These are phyloP conservation scores for Sphaerophoria taeniata DNA, from an alignment of 2,888 invertebrate genomes.

Conservation along the genomic window DNA sequence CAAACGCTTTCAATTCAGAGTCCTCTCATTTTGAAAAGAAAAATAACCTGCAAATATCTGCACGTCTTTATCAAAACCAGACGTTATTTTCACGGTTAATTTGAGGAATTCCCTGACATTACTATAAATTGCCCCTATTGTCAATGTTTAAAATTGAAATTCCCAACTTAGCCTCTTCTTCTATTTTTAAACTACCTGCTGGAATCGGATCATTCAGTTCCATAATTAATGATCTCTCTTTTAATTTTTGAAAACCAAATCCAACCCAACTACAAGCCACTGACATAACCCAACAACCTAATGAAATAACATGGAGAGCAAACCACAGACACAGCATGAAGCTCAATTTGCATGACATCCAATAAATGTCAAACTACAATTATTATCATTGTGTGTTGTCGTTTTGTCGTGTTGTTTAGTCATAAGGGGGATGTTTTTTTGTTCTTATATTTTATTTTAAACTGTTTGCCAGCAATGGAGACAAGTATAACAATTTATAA, in stretches of 20 bases:
- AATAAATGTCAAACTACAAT: slow-evolving; percentile 65
- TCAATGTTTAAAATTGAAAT: background rate
- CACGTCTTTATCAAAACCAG: slow-evolving; percentile 21
- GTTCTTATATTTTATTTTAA: background rate
- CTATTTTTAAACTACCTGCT: slow-evolving; percentile 67
- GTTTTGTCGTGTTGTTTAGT: no score
- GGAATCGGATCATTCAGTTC: slow-evolving; percentile 52
- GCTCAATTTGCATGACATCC: slow-evolving; percentile 69
- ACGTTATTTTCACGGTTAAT: slow-evolving; percentile 61
- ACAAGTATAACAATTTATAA: slow-evolving; percentile 64
- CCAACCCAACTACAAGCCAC: slow-evolving; percentile 26
- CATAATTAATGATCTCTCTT: slow-evolving; percentile 70
- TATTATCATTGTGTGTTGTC: slow-evolving; percentile 17
- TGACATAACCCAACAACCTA: slow-evolving; percentile 24
- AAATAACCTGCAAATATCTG: background rate
- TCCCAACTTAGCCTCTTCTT: background rate
- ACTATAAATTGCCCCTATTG: slow-evolving; percentile 11
- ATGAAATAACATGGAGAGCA: slow-evolving; percentile 15
- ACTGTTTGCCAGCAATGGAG: slow-evolving; percentile 1
- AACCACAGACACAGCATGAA: slow-evolving; percentile 53
- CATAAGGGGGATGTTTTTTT: slow-evolving; percentile 25
- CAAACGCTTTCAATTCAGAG: slow-evolving; percentile 27
- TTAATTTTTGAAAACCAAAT: slow-evolving; percentile 35
- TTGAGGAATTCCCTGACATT: slow-evolving; percentile 55
- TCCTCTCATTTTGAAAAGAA: slow-evolving; percentile 42